A percentile compares a stretch with the other conserved stretches of the same genome.
These are phyloP conservation scores for Tychaedon coryphoeus DNA, from an alignment of 2,113 vertebrate species.

Conservation along the genomic window DNA sequence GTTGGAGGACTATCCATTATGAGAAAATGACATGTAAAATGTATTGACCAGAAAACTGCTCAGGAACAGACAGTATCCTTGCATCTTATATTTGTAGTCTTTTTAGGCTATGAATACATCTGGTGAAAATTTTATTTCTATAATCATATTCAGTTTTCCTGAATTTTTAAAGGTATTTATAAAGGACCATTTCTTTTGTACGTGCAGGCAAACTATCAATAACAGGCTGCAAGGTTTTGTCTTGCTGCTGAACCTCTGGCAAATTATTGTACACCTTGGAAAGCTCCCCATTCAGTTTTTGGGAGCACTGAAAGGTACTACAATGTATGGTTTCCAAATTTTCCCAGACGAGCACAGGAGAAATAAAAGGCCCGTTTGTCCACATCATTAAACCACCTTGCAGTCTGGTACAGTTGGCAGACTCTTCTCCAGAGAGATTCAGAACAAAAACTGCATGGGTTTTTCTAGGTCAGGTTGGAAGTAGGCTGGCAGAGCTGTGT, in stretches of 20 bases:
- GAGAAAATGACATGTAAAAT: background rate
- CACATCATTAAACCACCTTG: slow-evolving; percentile 1
- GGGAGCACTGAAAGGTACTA: background rate
- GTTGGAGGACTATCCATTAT: background rate
- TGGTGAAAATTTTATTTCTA: background rate
- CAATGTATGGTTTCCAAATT: slow-evolving; percentile 2
- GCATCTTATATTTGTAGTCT: background rate
- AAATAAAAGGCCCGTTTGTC: background rate
- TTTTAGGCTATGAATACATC: background rate
- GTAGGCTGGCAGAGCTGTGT: background rate
- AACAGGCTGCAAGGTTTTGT: background rate
- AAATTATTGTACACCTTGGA: background rate
- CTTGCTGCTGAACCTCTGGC: background rate
- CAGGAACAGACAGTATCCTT: background rate
- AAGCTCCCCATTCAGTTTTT: background rate
- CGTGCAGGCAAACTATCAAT: background rate
- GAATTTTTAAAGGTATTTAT: background rate
- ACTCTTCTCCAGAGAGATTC: background rate
- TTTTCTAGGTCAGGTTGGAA: slow-evolving; percentile 1
- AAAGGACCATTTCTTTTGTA: background rate
- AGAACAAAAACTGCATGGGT: background rate
- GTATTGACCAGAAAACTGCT: background rate
- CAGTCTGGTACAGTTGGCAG: background rate
- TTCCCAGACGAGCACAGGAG: background rate
- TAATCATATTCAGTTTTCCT: background rate